These are phyloP conservation scores for Cryptomyrus ogoouensis DNA, from an alignment of 2,113 vertebrate species.

Conservation along the genomic window DNA sequence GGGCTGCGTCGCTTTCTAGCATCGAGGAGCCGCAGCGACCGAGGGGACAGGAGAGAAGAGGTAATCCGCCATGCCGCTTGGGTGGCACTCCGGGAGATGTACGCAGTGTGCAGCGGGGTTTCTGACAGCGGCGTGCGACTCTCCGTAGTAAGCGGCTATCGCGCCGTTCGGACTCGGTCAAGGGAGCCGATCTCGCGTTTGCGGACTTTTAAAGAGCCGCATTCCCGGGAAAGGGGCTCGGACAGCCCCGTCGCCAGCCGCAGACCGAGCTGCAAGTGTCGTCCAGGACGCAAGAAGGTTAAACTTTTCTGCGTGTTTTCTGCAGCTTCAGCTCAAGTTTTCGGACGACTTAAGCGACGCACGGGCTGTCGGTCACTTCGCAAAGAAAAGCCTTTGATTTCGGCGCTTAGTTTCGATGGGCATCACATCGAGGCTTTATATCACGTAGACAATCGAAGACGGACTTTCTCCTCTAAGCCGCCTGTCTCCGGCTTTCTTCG, in stretches of 20 bases:
- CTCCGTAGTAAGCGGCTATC: neutral
- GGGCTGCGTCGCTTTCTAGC: conserved; percentile 14
- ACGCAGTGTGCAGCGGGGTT: neutral
- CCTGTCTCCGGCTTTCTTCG: conserved; percentile 32
- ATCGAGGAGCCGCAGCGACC: neutral
- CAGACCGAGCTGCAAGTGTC: neutral
- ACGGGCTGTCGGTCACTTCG: neutral
- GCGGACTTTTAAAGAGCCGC: neutral
- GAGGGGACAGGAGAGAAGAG: neutral
- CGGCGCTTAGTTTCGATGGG: neutral
- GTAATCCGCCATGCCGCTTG: neutral
- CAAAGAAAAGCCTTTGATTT: neutral
- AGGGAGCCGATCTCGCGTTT: neutral
- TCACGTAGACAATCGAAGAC: neutral
- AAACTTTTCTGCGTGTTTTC: neutral
- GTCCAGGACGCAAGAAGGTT: no score
- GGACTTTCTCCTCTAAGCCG: neutral
- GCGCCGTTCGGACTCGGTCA: neutral
- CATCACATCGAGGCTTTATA: neutral
- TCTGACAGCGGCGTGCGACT: neutral
- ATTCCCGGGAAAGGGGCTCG: neutral
- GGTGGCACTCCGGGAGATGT: neutral
- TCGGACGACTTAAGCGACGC: neutral
- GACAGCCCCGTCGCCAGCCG: neutral
- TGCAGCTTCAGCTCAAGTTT: neutral